Percentiles rank a stretch among this genome's conserved stretches.
These are phyloP conservation scores for Propithecus deckenii DNA, from an alignment of 2,797 vertebrate genomes.

Conservation along the genomic window DNA sequence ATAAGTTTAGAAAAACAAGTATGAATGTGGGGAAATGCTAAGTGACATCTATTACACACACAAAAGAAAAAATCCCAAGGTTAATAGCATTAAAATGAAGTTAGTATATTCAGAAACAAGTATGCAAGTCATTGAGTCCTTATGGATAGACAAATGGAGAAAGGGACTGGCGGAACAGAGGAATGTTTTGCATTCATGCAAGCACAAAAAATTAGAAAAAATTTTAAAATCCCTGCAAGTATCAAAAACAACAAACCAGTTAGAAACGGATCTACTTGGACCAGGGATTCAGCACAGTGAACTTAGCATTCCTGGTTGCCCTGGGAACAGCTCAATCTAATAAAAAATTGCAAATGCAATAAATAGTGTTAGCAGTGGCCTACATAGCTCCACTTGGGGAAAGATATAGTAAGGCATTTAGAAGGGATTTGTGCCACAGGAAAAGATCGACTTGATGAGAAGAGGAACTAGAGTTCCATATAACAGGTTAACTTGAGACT, in stretches of 20 bases:
- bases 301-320: neutral
- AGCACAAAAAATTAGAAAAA: neutral
- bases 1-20: neutral
- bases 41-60: neutral
- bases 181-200: neutral
- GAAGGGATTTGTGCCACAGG: neutral
- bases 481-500: neutral
- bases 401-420: neutral
- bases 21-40: neutral
- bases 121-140: neutral
- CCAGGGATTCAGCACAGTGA: neutral
- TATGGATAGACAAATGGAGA: neutral
- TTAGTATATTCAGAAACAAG: neutral
- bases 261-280: neutral
- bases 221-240: neutral
- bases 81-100: constrained; percentile 19
- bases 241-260: neutral
- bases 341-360: constrained; percentile 24
- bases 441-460: neutral
- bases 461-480: neutral
- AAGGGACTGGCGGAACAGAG: neutral
- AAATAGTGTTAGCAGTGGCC: neutral
- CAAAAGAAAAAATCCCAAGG: neutral
- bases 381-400: neutral
- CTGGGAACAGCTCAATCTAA: constrained; percentile 7